A percentile compares a stretch with the other conserved stretches of the same genome.
Conservation (phyloP, 2,113 vertebrate species). For the Ranitomeya variabilis region DNA sequence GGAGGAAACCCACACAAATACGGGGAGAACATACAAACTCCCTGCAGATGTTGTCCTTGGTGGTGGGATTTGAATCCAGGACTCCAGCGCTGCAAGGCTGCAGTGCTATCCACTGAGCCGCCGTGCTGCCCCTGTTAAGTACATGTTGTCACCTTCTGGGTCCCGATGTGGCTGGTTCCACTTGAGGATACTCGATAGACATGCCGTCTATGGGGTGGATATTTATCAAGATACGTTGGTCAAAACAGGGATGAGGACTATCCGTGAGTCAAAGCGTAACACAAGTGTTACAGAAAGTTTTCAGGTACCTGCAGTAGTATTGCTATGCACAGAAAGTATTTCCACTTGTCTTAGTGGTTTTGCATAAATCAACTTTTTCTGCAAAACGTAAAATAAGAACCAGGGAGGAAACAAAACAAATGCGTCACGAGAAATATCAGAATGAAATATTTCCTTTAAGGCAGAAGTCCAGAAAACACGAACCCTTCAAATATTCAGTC, state of each 20-base stretch:
- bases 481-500: not conserved
- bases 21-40: no score
- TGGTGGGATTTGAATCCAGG: no score
- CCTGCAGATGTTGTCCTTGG: no score
- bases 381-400: not conserved
- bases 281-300: not conserved
- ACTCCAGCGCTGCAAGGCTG: no score
- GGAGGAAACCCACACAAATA: no score
- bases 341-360: not conserved
- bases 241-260: not conserved
- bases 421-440: slow-evolving; percentile 24
- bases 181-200: not conserved
- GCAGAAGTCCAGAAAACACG: not conserved
- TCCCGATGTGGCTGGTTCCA: not conserved
- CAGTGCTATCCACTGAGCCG: no score
- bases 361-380: not conserved
- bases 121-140: no score
- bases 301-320: not conserved
- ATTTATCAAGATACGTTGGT: not conserved
- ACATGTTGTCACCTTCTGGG: no score
- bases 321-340: slow-evolving; percentile 7
- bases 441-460: slow-evolving; percentile 11
- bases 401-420: not conserved
- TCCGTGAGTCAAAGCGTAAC: not conserved
- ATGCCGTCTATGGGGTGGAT: not conserved